Conservation (phyloP, 2,888 invertebrate species). For the Chloroclystis v-ata region DNA sequence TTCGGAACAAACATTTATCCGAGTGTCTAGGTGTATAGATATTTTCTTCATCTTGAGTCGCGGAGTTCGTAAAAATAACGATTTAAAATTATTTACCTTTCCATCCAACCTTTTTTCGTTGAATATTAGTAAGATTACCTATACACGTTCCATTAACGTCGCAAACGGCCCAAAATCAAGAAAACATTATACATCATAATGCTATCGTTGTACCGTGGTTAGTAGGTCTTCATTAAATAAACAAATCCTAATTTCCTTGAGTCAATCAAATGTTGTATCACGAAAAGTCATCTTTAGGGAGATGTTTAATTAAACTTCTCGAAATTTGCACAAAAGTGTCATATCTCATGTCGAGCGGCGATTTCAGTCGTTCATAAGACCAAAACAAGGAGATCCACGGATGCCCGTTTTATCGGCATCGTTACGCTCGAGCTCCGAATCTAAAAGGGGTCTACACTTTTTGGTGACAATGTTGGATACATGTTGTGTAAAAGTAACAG, state of each 20-base stretch:
- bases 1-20: too few species aligned
- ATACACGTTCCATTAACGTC: too few species aligned
- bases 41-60: too few species aligned
- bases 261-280: conserved; percentile 55
- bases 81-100: too few species aligned
- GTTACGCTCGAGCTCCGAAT: conserved; percentile 11
- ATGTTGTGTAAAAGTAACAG: conserved; percentile 48
- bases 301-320: conserved; percentile 62
- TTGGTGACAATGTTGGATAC: conserved; percentile 42
- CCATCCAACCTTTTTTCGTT: too few species aligned
- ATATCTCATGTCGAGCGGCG: conserved; percentile 44
- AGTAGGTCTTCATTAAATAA: conserved; percentile 11
- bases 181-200: too few species aligned
- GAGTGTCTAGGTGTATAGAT: too few species aligned
- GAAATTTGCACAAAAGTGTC: conserved; percentile 55
- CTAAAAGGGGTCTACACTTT: conserved; percentile 34
- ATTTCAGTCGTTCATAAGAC: conserved; percentile 43
- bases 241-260: conserved; percentile 50
- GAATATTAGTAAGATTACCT: too few species aligned
- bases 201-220: too few species aligned
- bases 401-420: conserved; percentile 25
- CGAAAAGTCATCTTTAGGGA: conserved; percentile 37
- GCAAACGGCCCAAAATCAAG: too few species aligned
- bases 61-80: too few species aligned
- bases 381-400: conserved; percentile 34